These are phyloP conservation scores for Myotis lucifugus DNA, from an alignment of 2,113 vertebrate species.

Conservation along the genomic window DNA sequence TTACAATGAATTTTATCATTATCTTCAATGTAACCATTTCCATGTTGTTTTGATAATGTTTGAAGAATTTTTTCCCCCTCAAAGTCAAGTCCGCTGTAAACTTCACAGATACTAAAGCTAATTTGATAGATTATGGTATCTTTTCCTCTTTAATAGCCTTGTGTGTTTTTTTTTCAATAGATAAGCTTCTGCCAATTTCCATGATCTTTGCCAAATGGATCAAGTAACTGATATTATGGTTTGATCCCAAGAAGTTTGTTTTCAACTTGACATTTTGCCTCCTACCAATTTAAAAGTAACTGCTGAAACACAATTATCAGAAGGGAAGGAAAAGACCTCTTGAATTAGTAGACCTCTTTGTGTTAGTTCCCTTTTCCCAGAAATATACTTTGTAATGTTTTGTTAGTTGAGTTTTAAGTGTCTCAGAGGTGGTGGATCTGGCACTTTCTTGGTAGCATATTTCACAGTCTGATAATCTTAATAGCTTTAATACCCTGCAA, in stretches of 20 bases:
- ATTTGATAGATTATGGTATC: constrained; percentile 27
- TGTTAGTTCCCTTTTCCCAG: constrained; percentile 54
- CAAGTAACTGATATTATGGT: constrained; percentile 47
- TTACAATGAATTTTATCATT: background rate
- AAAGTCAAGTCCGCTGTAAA: background rate
- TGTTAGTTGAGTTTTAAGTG: constrained; percentile 65
- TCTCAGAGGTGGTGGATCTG: constrained; percentile 57
- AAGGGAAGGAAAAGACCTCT: background rate
- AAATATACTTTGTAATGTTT: constrained; percentile 67
- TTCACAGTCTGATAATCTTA: constrained; percentile 72
- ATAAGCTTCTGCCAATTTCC: constrained; percentile 40
- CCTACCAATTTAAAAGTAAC: constrained; percentile 46
- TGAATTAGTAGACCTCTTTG: constrained; percentile 26
- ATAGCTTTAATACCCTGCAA: constrained; percentile 66
- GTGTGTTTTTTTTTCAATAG: background rate
- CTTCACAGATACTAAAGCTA: constrained; percentile 20
- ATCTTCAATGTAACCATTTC: constrained; percentile 8
- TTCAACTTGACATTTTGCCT: constrained; percentile 43
- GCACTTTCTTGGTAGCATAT: constrained; percentile 65
- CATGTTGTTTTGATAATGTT: constrained; percentile 17
- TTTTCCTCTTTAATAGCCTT: constrained; percentile 6
- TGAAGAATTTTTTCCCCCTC: background rate
- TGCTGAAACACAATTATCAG: constrained; percentile 8
- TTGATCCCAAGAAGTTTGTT: constrained; percentile 20
- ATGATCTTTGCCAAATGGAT: constrained; percentile 50